phyloP scores from a whole-genome alignment of 2,113 vertebrate species.

The Aptenodytes forsteri region DNA sequence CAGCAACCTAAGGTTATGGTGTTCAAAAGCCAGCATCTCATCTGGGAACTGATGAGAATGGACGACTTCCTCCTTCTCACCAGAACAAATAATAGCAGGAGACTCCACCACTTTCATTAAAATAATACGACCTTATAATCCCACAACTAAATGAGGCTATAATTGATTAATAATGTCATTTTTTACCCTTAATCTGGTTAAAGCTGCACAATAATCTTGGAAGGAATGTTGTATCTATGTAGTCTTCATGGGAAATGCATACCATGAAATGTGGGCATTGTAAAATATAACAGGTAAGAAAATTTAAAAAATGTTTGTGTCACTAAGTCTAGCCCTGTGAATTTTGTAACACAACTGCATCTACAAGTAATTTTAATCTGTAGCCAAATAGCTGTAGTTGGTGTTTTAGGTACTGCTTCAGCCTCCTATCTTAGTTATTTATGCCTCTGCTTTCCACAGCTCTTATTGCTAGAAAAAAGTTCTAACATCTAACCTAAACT shows the following conservation, averaged over 20 bases:
- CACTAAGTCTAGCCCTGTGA: background rate
- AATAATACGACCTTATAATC: background rate
- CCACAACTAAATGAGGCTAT: background rate
- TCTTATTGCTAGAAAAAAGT: background rate
- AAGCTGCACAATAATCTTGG: background rate
- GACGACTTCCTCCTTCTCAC: background rate
- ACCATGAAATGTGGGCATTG: background rate
- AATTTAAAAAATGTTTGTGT: background rate
- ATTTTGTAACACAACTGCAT: background rate
- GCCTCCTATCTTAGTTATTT: constrained; percentile 19
- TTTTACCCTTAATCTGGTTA: background rate
- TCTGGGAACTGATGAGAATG: background rate
- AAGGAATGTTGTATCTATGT: background rate
- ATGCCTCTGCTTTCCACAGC: background rate
- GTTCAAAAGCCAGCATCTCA: background rate
- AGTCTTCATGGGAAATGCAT: background rate
- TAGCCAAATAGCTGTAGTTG: background rate
- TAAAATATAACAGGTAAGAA: background rate
- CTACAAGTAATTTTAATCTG: background rate
- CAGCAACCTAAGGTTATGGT: background rate
- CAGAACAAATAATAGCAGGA: background rate
- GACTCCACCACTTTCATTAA: background rate
- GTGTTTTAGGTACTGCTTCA: background rate
- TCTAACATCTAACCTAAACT: constrained; percentile 15
- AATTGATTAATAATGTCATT: background rate